Base-by-base conservation (phyloP, 2,113 vertebrate species). In the Mustelus asterias region DNA sequence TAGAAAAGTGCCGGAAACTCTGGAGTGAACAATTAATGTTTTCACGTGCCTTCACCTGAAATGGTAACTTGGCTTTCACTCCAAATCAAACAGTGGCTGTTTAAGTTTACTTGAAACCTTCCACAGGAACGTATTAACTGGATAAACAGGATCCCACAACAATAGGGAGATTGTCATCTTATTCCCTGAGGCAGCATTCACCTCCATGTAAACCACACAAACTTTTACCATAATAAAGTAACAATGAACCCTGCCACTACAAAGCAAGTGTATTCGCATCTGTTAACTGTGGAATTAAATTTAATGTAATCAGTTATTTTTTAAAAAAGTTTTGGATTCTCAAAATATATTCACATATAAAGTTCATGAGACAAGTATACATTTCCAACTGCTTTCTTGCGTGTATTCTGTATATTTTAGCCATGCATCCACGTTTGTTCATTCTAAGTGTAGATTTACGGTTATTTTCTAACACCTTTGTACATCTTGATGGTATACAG, bases 121-220 rank as follows among this genome's bases (percentile, higher is more conserved):
- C 37, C 67, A 95, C 41, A 95, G 14, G 70, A 54, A 72, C 24
- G 11, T 44, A 33, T 72, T 70, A 95, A 44, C 93, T 70, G 67
- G 67, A 69, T 26, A 70, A 95, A 95, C 93, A 95, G 93, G 93
- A 44, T 95, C 41, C 24, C 67, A 29, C 93, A 95, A 95, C 93
- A 95, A 72, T 95, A 41, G 63, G 67, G 69, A 44, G 41, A 70
- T 95, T 95, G 93, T 95, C 67, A 72, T 44, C 41, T 72, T 26
- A 16, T 48, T 95, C 37, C 93, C 67, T 70, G 65, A 72, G 67
- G 65, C 37, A 70, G 4, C 41, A 95, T 41, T 70, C 20, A 29
- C 67, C 67, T 70, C 93, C 26, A 13, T 48, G 67, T 72, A 95
- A 70, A 70, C 67, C 93, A 95, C 93, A 48, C 67, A 44, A 69